phyloP scores from a whole-genome alignment of 2,113 vertebrate species.

The Lepisosteus osseus region DNA sequence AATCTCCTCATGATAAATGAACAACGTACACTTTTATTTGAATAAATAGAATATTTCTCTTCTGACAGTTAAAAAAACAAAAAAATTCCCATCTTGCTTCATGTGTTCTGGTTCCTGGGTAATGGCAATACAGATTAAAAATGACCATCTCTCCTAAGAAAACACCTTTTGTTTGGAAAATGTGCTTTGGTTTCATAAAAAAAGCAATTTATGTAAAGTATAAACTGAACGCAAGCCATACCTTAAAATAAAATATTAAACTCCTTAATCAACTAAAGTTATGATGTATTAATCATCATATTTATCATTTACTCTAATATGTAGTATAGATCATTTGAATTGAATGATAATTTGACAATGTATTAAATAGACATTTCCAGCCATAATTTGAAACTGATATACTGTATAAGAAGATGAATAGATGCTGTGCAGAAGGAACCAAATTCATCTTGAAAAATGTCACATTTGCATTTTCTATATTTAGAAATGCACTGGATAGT shows the following conservation, averaged over 20 bases:
- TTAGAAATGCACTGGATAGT: neutral
- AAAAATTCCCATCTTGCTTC: too few relatives aligned
- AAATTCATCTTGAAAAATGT: neutral
- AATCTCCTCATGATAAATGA: too few relatives aligned
- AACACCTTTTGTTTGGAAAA: neutral
- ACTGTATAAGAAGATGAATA: neutral
- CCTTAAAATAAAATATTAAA: neutral
- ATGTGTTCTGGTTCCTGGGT: neutral
- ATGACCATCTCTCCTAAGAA: too few relatives aligned
- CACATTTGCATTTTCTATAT: conserved; percentile 8
- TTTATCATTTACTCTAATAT: neutral
- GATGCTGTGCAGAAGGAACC: neutral
- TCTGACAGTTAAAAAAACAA: too few relatives aligned
- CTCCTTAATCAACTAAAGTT: neutral
- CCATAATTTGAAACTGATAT: neutral
- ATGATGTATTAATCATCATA: neutral
- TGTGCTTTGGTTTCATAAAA: neutral
- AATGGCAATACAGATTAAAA: neutral
- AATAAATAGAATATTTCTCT: too few relatives aligned
- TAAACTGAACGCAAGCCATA: neutral
- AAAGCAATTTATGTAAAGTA: too few relatives aligned
- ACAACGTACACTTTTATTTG: too few relatives aligned
- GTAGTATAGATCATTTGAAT: neutral
- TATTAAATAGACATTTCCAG: neutral
- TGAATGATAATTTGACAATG: neutral